phyloP scores from a whole-genome alignment of 2,797 vertebrate species.

The Artibeus jamaicensis region DNA sequence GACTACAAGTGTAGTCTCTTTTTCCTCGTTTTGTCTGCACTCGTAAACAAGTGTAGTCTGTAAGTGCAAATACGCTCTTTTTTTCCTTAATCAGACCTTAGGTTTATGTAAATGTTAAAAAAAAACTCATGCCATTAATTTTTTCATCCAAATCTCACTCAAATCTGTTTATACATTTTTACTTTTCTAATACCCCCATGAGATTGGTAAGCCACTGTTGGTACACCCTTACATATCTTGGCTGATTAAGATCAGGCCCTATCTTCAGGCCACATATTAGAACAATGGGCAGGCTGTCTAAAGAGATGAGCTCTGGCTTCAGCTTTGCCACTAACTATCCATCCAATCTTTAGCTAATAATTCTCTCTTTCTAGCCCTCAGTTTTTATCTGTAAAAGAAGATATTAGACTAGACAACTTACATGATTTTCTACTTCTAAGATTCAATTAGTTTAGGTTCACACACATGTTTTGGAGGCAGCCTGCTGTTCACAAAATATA shows the following conservation, averaged over 20 bases:
- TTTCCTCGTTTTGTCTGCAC: background rate
- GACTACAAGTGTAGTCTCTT: background rate
- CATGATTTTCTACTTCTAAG: background rate
- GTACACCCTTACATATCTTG: background rate
- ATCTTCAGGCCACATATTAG: background rate
- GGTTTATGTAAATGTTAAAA: slow-evolving; percentile 22
- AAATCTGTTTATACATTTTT: background rate
- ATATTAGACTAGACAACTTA: background rate
- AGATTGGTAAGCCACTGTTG: background rate
- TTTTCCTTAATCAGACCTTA: background rate
- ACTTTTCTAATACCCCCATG: background rate
- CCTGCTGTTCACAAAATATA: background rate
- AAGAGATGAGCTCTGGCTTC: background rate
- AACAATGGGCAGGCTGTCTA: background rate
- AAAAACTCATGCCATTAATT: background rate
- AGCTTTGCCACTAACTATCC: background rate
- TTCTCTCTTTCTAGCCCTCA: background rate
- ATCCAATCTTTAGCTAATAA: background rate
- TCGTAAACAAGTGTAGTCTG: no score
- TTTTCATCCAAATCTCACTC: slow-evolving; percentile 5
- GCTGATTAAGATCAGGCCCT: background rate
- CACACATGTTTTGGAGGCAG: slow-evolving; percentile 18
- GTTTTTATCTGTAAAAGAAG: background rate
- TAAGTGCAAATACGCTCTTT: no score
- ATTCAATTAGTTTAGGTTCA: background rate